Percentiles rank a stretch among this genome's conserved stretches.
Evolutionary conservation across 2,113 vertebrate species (phyloP).

Genomic region (Macroglossus sobrinus): DNA sequence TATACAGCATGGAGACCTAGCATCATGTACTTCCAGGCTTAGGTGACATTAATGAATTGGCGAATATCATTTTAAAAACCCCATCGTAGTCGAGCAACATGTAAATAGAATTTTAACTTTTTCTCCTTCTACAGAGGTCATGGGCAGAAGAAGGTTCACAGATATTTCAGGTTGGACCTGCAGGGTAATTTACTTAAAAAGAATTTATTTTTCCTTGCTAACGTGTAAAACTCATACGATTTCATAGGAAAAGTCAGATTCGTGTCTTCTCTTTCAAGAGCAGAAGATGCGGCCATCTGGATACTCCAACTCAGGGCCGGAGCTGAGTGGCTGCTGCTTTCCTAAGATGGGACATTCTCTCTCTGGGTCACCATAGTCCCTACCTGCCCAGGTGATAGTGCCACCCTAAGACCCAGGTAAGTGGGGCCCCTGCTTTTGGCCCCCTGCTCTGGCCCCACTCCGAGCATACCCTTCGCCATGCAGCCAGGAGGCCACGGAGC

Average conservation of each 20-base stretch:
- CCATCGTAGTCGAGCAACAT: not conserved
- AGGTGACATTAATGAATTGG: not conserved
- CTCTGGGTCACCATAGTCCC: not conserved
- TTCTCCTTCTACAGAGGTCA: not conserved
- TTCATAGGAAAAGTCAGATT: not conserved
- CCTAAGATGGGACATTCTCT: not conserved
- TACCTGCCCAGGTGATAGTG: not conserved
- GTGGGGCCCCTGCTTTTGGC: not conserved
- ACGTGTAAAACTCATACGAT: not conserved
- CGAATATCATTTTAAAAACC: not conserved
- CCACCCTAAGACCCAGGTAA: not conserved
- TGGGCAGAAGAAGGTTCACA: not conserved
- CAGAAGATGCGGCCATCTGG: not conserved
- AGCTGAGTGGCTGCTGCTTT: not conserved
- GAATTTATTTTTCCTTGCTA: not conserved
- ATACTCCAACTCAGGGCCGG: not conserved
- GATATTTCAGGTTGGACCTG: not conserved
- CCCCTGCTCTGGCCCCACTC: not conserved
- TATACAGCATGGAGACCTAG: not conserved
- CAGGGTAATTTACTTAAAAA: not conserved
- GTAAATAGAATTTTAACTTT: not conserved
- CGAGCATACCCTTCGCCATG: not conserved
- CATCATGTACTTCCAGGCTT: not conserved
- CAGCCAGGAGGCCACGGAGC: not conserved
- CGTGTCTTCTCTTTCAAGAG: not conserved